Percentiles rank a stretch among this genome's conserved stretches.
These are phyloP conservation scores for Apis dorsata DNA, from an alignment of 1,140 invertebrate species.

Conservation along the genomic window DNA sequence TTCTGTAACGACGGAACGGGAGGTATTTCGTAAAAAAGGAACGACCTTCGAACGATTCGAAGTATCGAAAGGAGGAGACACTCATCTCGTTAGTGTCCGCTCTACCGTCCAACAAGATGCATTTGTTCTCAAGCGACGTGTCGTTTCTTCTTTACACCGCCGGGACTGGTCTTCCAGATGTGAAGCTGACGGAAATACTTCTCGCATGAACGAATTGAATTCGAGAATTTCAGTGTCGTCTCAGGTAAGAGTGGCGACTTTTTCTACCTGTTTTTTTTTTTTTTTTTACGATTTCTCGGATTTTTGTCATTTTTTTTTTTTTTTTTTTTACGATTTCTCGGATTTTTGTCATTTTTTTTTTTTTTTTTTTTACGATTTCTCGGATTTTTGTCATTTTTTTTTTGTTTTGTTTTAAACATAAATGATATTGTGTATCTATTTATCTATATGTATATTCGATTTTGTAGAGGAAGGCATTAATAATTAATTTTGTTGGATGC, in stretches of 20 bases:
- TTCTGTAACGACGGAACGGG: conserved; percentile 7
- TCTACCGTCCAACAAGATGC: conserved; percentile 71
- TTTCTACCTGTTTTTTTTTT: no score
- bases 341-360: no score
- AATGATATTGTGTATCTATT: no score
- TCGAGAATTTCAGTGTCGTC: background rate
- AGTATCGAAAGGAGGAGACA: conserved; percentile 61
- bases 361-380: no score
- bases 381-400: no score
- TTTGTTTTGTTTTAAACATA: no score
- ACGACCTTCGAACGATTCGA: conserved; percentile 71
- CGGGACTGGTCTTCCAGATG: background rate
- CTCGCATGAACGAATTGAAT: background rate
- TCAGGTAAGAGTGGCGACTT: background rate
- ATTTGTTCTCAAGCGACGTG: conserved; percentile 53
- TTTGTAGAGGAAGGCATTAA: no score
- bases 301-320: no score
- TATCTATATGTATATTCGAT: no score
- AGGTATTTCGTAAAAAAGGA: conserved; percentile 71
- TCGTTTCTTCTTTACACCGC: background rate
- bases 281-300: no score
- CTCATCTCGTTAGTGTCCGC: conserved; percentile 74
- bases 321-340: no score
- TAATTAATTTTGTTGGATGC: no score
- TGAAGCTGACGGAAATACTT: background rate